Base-by-base conservation (phyloP, 2,888 invertebrate species). In the Pyrochroa serraticornis region DNA sequence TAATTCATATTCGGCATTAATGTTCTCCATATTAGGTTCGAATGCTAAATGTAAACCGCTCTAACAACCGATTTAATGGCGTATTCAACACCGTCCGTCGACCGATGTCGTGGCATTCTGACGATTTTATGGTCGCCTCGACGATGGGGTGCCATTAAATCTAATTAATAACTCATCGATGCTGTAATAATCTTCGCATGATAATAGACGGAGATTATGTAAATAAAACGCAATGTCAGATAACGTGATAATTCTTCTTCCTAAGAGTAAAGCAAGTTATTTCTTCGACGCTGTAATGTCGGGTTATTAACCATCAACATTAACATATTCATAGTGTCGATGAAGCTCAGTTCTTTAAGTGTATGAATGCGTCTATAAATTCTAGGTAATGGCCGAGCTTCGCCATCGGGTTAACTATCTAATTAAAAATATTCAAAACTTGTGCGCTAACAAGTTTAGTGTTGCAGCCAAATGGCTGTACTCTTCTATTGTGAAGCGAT, bases 101-200 rank as follows among this genome's bases (percentile, higher is more conserved):
- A 36, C 45, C 45, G 38, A 52, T 39, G 39, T 37, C 39, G 43
- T 35, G 37, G 43, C 51, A 37, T 51, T 43, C 42, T 51, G 35
- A 37, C 51, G 31, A 36, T 51, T 51, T 51, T 51, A 51, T 51
- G 37, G 43, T 42, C 44, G n/a, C 35, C 22, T 8, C 51, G 43
- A 43, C 14, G 43, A 51, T 45, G 44, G 52, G 13, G 22, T 22
- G 33, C 46, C 41, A 54, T 54, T 45, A 47, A 37, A 54, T 22
- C 53, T 54, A 54, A 46, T 54, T 54, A 54, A 54, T 47, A 47
- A 51, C 44, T 51, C 44, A 51, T 51, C 51, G 37, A 12, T 9
- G 12, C 12, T 43, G 31, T 43, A 22, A 22, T 22, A 22, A 22
- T 5, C 3, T 22, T 22, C 22, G 22, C 22, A 22, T 22, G 2